Conservation (phyloP, 2,888 invertebrate species). For the Ommatoiulus sabulosus region DNA sequence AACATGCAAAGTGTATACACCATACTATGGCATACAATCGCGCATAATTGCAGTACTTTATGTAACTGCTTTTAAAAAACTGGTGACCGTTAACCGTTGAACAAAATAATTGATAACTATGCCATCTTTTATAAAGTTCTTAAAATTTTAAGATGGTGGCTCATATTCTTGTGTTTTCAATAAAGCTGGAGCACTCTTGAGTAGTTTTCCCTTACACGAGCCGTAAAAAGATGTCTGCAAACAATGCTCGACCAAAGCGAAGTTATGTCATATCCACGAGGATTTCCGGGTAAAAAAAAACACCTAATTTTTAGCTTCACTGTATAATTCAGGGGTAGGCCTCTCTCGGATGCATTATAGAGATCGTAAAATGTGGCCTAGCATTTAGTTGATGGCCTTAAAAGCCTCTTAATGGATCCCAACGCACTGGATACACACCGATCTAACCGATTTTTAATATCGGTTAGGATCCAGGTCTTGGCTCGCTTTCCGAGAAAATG, state of each 20-base stretch:
- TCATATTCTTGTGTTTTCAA: too few relatives aligned
- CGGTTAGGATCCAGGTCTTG: neutral
- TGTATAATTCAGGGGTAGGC: neutral
- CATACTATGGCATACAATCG: too few relatives aligned
- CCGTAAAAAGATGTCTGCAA: neutral
- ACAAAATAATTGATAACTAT: too few relatives aligned
- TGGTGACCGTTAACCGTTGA: too few relatives aligned
- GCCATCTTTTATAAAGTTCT: too few relatives aligned
- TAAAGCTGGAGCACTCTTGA: too few relatives aligned
- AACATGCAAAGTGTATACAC: too few relatives aligned
- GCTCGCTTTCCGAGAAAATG: neutral
- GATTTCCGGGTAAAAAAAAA: neutral
- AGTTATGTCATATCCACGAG: too few relatives aligned
- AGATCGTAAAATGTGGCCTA: neutral
- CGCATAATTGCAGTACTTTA: too few relatives aligned
- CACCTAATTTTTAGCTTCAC: neutral
- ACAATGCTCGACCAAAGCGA: too few relatives aligned
- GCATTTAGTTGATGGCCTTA: constrained; percentile 1
- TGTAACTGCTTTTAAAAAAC: too few relatives aligned
- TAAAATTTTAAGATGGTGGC: too few relatives aligned
- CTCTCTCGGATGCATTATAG: neutral
- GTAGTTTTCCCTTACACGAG: neutral
- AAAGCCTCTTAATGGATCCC: neutral
- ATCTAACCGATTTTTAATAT: constrained; percentile 1
- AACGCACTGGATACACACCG: neutral